phyloP scores from a whole-genome alignment of 2,113 vertebrate species.

The Plectropomus leopardus region DNA sequence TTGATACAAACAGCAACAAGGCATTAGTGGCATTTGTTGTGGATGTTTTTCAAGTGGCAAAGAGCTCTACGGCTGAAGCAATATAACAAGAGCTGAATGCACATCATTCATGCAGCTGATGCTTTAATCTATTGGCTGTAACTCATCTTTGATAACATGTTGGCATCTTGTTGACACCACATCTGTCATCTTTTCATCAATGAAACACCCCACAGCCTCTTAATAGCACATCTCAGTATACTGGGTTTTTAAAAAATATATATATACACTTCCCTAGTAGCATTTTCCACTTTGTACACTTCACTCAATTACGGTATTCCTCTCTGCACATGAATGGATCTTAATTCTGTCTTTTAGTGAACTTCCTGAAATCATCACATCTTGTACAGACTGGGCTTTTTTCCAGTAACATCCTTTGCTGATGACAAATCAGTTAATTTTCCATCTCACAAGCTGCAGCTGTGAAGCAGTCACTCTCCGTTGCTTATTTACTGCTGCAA shows the following conservation, averaged over 20 bases:
- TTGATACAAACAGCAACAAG: not conserved
- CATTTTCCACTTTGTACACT: constrained; percentile 36
- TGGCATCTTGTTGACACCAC: not conserved
- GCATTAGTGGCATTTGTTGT: not conserved
- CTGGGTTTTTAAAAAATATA: not conserved
- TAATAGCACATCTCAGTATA: not conserved
- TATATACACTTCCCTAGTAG: not conserved
- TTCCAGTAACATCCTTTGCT: not conserved
- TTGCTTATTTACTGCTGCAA: not conserved
- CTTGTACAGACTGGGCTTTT: not conserved
- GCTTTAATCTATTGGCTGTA: not conserved
- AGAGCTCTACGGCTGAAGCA: not conserved
- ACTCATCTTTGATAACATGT: not conserved
- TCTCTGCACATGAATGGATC: constrained; percentile 20
- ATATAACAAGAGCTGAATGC: not conserved
- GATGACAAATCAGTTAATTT: constrained; percentile 32
- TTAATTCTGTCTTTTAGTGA: constrained; percentile 29
- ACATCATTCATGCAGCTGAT: not conserved
- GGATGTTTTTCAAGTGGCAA: not conserved
- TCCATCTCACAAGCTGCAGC: constrained; percentile 38
- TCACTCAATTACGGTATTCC: not conserved
- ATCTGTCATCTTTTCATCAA: not conserved
- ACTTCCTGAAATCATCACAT: constrained; percentile 11
- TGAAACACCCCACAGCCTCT: not conserved
- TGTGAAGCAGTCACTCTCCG: fast-evolving